These are phyloP conservation scores for Micromesistius poutassou DNA, from an alignment of 2,797 vertebrate species.

Conservation along the genomic window DNA sequence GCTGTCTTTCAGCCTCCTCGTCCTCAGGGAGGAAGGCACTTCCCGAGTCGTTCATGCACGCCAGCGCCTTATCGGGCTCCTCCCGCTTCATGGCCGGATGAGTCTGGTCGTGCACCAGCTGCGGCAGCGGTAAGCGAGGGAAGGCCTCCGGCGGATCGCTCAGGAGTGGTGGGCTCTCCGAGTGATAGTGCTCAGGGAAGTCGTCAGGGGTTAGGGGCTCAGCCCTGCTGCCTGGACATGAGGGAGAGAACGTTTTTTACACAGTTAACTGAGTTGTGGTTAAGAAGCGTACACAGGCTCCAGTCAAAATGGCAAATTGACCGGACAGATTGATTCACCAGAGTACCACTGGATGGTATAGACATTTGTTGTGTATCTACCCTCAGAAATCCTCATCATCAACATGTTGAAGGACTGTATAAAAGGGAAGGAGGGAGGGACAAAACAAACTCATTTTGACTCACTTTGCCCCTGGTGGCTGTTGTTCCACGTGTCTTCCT, in stretches of 20 bases:
- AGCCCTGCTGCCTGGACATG: slow-evolving; percentile 27
- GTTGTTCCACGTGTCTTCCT: slow-evolving; percentile 49
- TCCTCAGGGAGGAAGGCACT: slow-evolving; percentile 18
- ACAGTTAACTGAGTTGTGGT: neutral
- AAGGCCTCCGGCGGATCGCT: neutral
- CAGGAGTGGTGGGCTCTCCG: slow-evolving; percentile 11
- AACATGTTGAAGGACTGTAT: neutral
- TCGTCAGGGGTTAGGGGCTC: slow-evolving; percentile 9
- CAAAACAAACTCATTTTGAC: slow-evolving; percentile 15
- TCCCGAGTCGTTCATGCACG: neutral
- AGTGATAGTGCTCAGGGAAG: slow-evolving; percentile 13
- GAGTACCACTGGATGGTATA: neutral
- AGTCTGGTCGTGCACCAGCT: neutral
- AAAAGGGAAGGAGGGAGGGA: neutral
- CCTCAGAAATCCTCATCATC: neutral
- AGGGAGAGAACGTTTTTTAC: neutral
- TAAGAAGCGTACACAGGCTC: neutral
- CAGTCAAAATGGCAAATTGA: neutral
- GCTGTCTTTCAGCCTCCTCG: slow-evolving; percentile 36
- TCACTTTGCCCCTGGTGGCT: slow-evolving; percentile 37
- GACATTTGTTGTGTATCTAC: neutral
- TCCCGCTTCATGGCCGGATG: slow-evolving; percentile 47
- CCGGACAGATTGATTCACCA: neutral
- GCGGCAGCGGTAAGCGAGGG: slow-evolving; percentile 26
- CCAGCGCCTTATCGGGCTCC: slow-evolving; percentile 42